A percentile compares a stretch with the other conserved stretches of the same genome.
These are phyloP conservation scores for Plebejus melissa DNA, from an alignment of 2,888 invertebrate genomes.

Conservation along the genomic window DNA sequence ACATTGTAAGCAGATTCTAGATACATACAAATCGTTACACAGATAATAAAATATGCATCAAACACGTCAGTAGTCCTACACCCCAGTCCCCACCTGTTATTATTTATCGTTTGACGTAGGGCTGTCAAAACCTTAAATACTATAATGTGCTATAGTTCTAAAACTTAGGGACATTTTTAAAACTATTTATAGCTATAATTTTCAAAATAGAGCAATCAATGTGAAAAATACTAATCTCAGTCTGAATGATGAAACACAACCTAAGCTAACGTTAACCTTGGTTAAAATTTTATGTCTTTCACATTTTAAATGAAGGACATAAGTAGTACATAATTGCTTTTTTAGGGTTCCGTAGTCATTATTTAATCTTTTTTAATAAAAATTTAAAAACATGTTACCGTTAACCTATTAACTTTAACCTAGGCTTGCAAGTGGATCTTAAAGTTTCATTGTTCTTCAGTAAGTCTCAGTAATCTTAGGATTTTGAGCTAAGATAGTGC, in stretches of 20 bases:
- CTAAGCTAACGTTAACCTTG: no score
- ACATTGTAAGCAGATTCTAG: background rate
- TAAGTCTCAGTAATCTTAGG: background rate
- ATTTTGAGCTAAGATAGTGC: background rate
- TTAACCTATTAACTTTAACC: background rate
- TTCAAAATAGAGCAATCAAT: no score
- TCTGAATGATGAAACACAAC: no score
- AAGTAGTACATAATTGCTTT: no score
- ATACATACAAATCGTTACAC: background rate
- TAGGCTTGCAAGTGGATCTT: background rate
- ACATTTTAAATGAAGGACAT: no score
- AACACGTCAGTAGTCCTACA: constrained; percentile 48
- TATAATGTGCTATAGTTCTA: background rate
- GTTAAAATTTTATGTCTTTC: no score
- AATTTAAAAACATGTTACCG: no score
- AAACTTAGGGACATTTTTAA: background rate
- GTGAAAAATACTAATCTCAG: no score
- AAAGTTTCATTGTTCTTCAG: background rate
- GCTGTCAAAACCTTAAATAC: constrained; percentile 46
- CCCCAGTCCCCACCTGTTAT: constrained; percentile 60
- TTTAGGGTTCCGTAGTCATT: no score
- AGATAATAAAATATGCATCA: constrained; percentile 34
- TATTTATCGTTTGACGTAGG: constrained; percentile 47
- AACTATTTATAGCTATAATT: no score
- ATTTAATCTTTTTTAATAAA: no score